phyloP scores from a whole-genome alignment of 2,797 vertebrate species.

The Poeciliopsis turneri region DNA sequence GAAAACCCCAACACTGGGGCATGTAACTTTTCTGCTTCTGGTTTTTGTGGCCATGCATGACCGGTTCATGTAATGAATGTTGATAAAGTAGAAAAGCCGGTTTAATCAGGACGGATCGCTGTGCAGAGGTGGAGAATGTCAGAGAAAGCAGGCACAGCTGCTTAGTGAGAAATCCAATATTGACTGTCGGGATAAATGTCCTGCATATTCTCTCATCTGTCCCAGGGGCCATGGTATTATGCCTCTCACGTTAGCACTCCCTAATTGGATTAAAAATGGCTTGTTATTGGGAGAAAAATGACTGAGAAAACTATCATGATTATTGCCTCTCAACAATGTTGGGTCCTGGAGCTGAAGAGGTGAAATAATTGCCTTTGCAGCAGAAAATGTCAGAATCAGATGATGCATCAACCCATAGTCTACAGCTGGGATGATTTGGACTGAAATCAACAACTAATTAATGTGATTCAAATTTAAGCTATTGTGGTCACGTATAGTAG shows the following conservation, averaged over 20 bases:
- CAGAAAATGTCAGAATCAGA: constrained; percentile 59
- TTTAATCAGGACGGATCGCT: constrained; percentile 82
- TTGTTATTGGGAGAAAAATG: constrained; percentile 81
- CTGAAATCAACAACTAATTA: constrained; percentile 43
- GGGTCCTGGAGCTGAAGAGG: constrained; percentile 57
- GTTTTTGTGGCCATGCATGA: constrained; percentile 66
- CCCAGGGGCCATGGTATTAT: constrained; percentile 77
- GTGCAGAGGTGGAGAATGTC: constrained; percentile 83
- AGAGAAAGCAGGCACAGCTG: constrained; percentile 81
- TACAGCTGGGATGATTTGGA: constrained; percentile 14
- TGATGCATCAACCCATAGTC: constrained; percentile 2
- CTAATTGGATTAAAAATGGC: constrained; percentile 83
- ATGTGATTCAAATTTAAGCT: constrained; percentile 30
- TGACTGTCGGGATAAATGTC: constrained; percentile 83
- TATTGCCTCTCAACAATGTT: constrained; percentile 74
- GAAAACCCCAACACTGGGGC: constrained; percentile 53
- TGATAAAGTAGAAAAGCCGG: constrained; percentile 79
- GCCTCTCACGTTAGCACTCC: constrained; percentile 78
- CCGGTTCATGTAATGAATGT: constrained; percentile 79
- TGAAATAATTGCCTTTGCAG: constrained; percentile 55
- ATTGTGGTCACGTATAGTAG: constrained; percentile 10
- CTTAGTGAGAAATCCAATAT: constrained; percentile 82
- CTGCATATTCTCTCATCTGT: constrained; percentile 82
- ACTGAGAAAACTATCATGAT: constrained; percentile 78
- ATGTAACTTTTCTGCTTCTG: constrained; percentile 64